Conservation (phyloP, 92 coral and sea anemone species). For the Nematostella vectensis region DNA sequence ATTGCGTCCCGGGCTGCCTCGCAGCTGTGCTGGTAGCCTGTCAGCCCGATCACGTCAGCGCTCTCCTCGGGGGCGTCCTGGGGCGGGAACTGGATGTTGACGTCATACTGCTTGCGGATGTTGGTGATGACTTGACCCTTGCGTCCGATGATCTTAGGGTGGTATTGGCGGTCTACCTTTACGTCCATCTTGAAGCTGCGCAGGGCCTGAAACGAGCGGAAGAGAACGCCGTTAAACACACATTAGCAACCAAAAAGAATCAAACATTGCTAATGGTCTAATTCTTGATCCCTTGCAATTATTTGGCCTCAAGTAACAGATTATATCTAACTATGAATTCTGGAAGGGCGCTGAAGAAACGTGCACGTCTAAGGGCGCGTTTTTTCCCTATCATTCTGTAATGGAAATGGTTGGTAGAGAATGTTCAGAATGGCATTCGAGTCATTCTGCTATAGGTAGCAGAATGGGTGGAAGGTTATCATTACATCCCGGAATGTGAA, state of each 20-base stretch:
- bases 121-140: conserved; percentile 80
- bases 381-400: too few relatives aligned
- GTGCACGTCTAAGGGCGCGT: too few relatives aligned
- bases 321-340: too few relatives aligned
- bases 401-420: too few relatives aligned
- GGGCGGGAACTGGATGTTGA: conserved; percentile 85
- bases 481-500: too few relatives aligned
- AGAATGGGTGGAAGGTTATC: too few relatives aligned
- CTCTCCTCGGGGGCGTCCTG: conserved; percentile 40
- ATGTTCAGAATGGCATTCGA: too few relatives aligned
- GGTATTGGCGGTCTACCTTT: conserved; percentile 57
- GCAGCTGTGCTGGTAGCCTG: conserved; percentile 92
- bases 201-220: conserved; percentile 56
- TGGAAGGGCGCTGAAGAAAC: too few relatives aligned
- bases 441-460: too few relatives aligned
- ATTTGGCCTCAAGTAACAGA: too few relatives aligned
- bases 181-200: conserved; percentile 81
- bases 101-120: conserved; percentile 82
- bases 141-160: conserved; percentile 97
- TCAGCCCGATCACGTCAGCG: conserved; percentile 61
- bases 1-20: conserved; percentile 88
- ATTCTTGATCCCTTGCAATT: too few relatives aligned
- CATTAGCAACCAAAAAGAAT: background rate
- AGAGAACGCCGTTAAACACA: too few relatives aligned
- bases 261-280: background rate